phyloP scores from a whole-genome alignment of 1,140 invertebrate genomes.

The Anastrepha obliqua region DNA sequence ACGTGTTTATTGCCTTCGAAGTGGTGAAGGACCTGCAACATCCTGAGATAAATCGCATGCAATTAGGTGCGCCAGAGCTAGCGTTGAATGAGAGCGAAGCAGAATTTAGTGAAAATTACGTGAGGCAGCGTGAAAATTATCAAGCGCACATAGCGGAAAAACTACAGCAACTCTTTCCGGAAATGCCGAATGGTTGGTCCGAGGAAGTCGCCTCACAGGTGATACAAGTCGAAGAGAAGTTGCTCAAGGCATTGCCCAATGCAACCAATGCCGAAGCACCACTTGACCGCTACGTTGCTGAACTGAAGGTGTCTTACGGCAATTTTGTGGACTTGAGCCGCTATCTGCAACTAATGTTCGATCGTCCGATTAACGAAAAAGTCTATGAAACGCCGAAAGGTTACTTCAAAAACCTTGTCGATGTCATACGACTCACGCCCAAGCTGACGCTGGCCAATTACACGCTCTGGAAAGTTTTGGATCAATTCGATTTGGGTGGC shows the following conservation, averaged over 20 bases:
- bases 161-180: slow-evolving; percentile 64
- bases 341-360: slow-evolving; percentile 67
- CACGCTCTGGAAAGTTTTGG: slow-evolving; percentile 85
- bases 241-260: slow-evolving; percentile 65
- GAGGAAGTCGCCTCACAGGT: slow-evolving; percentile 65
- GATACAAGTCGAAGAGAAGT: slow-evolving; percentile 63
- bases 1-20: slow-evolving; percentile 67
- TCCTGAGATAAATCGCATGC: slow-evolving; percentile 65
- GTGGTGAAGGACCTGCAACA: slow-evolving; percentile 67
- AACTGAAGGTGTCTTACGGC: slow-evolving; percentile 68
- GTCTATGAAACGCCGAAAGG: slow-evolving; percentile 69
- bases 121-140: no score
- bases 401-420: slow-evolving; percentile 74
- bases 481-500: slow-evolving; percentile 88
- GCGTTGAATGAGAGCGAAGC: slow-evolving; percentile 61
- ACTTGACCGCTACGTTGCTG: slow-evolving; percentile 62
- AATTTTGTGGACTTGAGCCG: slow-evolving; percentile 67
- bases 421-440: slow-evolving; percentile 74
- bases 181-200: slow-evolving; percentile 62
- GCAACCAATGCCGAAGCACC: slow-evolving; percentile 65
- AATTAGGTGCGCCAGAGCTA: slow-evolving; percentile 66
- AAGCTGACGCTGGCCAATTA: slow-evolving; percentile 80
- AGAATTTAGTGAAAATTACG: no score
- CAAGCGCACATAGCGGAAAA: slow-evolving; percentile 60
- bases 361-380: slow-evolving; percentile 58